Conservation (phyloP, 2,888 invertebrate species). For the Polydesmus complanatus region DNA sequence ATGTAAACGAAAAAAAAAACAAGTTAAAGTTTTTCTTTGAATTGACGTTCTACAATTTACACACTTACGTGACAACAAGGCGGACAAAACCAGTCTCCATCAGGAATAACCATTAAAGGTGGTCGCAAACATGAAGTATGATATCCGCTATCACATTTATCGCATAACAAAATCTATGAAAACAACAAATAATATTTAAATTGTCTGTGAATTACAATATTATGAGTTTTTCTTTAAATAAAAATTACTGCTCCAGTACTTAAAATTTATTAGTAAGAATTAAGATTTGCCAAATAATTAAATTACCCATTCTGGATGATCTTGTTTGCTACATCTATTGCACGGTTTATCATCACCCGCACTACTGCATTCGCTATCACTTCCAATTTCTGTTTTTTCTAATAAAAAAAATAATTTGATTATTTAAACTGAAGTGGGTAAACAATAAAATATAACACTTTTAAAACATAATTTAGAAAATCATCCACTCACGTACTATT, state of each 20-base stretch:
- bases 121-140: conserved; percentile 92
- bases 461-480: not conserved
- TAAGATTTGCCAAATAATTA: not conserved
- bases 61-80: conserved; percentile 80
- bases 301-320: conserved; percentile 77
- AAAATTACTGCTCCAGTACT: too few species aligned
- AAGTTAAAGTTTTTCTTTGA: not conserved
- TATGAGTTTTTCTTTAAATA: too few species aligned
- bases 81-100: conserved; percentile 97
- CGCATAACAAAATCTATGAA: conserved; percentile 76
- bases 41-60: not conserved
- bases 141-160: conserved; percentile 88
- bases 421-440: not conserved
- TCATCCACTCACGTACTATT: not conserved
- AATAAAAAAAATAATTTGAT: conserved; percentile 14
- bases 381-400: conserved; percentile 22
- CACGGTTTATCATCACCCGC: conserved; percentile 57
- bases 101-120: conserved; percentile 81
- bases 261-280: not conserved
- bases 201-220: too few species aligned
- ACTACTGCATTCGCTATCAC: conserved; percentile 23
- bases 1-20: conserved; percentile 21
- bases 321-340: conserved; percentile 73
- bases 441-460: not conserved
- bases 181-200: too few species aligned